Evolutionary conservation across 1,140 invertebrate genomes (phyloP).

Genomic region (Telenomus remus): DNA sequence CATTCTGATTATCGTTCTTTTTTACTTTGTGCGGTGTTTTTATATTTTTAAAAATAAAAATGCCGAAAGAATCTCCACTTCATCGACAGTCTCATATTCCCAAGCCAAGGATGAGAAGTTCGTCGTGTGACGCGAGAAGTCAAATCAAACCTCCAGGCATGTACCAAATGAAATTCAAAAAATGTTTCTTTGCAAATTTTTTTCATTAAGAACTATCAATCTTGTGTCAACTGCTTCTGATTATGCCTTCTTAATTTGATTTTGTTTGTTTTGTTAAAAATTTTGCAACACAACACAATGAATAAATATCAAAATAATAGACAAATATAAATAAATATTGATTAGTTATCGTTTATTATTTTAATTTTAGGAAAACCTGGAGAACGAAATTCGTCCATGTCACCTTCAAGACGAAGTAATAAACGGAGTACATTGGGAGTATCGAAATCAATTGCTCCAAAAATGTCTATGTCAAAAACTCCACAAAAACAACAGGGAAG

Average conservation of each 20-base stretch:
- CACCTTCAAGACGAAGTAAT: slow-evolving; percentile 21
- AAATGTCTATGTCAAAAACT: slow-evolving; percentile 22
- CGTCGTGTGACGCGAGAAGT: slow-evolving; percentile 15
- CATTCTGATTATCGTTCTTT: background rate
- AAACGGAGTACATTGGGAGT: slow-evolving; percentile 17
- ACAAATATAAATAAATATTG: too few species aligned
- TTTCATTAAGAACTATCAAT: too few species aligned
- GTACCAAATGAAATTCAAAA: background rate
- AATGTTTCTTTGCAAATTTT: too few species aligned
- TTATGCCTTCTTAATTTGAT: too few species aligned
- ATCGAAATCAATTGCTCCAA: slow-evolving; percentile 9
- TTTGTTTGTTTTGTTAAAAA: too few species aligned
- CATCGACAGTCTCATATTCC: slow-evolving; percentile 17
- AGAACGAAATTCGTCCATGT: slow-evolving; percentile 4
- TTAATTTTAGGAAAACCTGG: slow-evolving; percentile 9
- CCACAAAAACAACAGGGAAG: slow-evolving; percentile 21
- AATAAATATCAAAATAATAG: too few species aligned
- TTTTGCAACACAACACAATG: too few species aligned
- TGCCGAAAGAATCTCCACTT: slow-evolving; percentile 27
- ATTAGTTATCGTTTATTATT: too few species aligned
- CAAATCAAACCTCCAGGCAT: slow-evolving; percentile 1
- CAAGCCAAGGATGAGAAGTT: slow-evolving; percentile 28
- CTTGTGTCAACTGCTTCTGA: too few species aligned
- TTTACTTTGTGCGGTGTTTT: slow-evolving; percentile 20
- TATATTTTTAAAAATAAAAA: slow-evolving; percentile 13